Evolutionary conservation across 2,888 invertebrate genomes (phyloP).

Genomic region (Smittia aterrima): DNA sequence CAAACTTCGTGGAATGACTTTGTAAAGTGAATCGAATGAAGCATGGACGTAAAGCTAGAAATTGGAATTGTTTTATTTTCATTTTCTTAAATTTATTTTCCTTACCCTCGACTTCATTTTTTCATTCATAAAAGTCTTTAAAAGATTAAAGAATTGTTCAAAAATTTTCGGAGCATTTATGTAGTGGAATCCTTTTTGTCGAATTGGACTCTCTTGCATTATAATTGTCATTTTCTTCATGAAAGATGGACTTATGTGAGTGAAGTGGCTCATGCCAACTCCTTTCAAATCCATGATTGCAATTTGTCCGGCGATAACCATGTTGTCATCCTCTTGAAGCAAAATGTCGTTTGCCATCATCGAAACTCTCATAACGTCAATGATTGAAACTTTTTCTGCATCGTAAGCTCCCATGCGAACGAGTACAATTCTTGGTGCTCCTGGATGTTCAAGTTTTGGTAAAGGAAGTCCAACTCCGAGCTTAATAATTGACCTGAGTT

Average conservation of each 20-base stretch:
- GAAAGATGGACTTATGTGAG: constrained; percentile 52
- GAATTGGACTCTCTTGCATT: constrained; percentile 57
- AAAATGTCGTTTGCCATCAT: constrained; percentile 59
- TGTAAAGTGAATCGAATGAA: constrained; percentile 56
- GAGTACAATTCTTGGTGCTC: constrained; percentile 53
- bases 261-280: constrained; percentile 54
- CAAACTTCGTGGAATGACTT: constrained; percentile 59
- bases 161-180: constrained; percentile 56
- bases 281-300: constrained; percentile 54
- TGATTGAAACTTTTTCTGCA: constrained; percentile 52
- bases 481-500: constrained; percentile 43
- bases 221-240: constrained; percentile 57
- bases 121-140: constrained; percentile 58
- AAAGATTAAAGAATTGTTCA: constrained; percentile 56
- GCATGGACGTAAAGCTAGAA: constrained; percentile 49
- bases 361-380: constrained; percentile 55
- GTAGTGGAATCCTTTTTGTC: constrained; percentile 57
- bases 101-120: constrained; percentile 59
- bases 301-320: constrained; percentile 10
- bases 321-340: constrained; percentile 58
- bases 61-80: not conserved
- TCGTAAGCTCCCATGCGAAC: constrained; percentile 54
- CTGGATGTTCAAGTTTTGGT: no score
- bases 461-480: constrained; percentile 45
- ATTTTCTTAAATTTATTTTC: constrained; percentile 33